These are phyloP conservation scores for Xiphorhynchus erythropygius DNA, from an alignment of 2,797 vertebrate genomes.

Conservation along the genomic window DNA sequence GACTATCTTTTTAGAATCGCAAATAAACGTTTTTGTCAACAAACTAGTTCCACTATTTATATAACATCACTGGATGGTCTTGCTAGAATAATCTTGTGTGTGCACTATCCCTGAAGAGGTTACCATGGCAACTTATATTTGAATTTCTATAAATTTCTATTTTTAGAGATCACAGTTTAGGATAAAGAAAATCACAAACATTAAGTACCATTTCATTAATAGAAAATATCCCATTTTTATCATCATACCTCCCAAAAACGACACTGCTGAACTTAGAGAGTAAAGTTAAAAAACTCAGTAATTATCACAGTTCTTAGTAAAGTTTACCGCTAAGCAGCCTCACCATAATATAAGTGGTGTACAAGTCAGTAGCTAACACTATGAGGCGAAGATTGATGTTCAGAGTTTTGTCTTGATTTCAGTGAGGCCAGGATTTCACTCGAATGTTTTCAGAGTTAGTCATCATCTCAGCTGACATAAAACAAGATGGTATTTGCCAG, in stretches of 20 bases:
- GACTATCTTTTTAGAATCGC: background rate
- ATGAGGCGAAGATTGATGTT: background rate
- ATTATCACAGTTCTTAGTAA: background rate
- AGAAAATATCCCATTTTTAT: slow-evolving; percentile 19
- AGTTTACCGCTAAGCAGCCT: slow-evolving; percentile 9
- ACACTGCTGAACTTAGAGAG: background rate
- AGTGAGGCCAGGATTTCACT: background rate
- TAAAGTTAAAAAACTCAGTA: background rate
- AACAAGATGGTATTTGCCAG: background rate
- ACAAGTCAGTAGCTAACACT: slow-evolving; percentile 13
- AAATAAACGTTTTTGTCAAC: background rate
- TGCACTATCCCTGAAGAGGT: slow-evolving; percentile 73
- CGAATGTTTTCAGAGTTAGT: slow-evolving; percentile 19
- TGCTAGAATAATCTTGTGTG: slow-evolving; percentile 56
- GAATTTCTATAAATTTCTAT: slow-evolving; percentile 78
- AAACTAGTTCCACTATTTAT: slow-evolving; percentile 60
- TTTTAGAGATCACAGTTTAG: slow-evolving; percentile 70
- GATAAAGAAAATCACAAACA: slow-evolving; percentile 59
- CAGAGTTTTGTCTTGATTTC: slow-evolving; percentile 8
- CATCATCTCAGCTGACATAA: slow-evolving; percentile 39
- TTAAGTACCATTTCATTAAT: slow-evolving; percentile 45
- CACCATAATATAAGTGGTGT: background rate
- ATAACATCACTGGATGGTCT: slow-evolving; percentile 64
- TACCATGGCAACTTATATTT: slow-evolving; percentile 79
- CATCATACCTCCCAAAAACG: background rate